A percentile compares a stretch with the other conserved stretches of the same genome.
Evolutionary conservation across 2,113 vertebrate genomes (phyloP).

Genomic region (Petromus typicus): DNA sequence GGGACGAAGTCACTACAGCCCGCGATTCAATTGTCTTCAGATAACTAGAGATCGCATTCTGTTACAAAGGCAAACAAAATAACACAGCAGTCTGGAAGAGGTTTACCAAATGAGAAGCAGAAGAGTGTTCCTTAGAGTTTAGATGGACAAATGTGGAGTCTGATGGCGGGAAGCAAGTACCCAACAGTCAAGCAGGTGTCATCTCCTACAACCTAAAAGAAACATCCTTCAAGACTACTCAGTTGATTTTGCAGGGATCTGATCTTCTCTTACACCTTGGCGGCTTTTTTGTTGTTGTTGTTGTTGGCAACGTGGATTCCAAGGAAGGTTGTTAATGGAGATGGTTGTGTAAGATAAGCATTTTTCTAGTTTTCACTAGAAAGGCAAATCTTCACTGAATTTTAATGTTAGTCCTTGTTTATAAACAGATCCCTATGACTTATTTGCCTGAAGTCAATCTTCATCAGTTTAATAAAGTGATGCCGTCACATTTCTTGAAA

Average conservation of each 20-base stretch:
- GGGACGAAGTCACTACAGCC: background rate
- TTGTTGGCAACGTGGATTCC: background rate
- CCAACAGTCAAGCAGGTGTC: background rate
- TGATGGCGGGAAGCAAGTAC: background rate
- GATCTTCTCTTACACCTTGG: background rate
- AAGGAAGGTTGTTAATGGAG: background rate
- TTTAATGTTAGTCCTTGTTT: background rate
- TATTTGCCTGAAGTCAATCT: background rate
- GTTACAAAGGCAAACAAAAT: background rate
- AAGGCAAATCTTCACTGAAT: background rate
- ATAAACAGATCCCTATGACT: background rate
- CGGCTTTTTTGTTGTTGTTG: too few relatives aligned
- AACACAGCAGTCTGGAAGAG: background rate
- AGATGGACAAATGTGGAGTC: background rate
- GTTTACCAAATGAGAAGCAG: background rate
- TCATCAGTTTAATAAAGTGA: background rate
- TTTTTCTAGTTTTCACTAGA: constrained; percentile 11
- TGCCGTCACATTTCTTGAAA: constrained; percentile 1
- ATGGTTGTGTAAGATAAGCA: background rate
- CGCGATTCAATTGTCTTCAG: background rate
- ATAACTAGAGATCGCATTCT: background rate
- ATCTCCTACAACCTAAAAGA: background rate
- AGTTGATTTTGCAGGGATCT: background rate
- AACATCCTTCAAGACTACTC: background rate
- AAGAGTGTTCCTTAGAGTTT: background rate